phyloP scores from a whole-genome alignment of 1,140 invertebrate genomes.

The Kradibia gibbosae region DNA sequence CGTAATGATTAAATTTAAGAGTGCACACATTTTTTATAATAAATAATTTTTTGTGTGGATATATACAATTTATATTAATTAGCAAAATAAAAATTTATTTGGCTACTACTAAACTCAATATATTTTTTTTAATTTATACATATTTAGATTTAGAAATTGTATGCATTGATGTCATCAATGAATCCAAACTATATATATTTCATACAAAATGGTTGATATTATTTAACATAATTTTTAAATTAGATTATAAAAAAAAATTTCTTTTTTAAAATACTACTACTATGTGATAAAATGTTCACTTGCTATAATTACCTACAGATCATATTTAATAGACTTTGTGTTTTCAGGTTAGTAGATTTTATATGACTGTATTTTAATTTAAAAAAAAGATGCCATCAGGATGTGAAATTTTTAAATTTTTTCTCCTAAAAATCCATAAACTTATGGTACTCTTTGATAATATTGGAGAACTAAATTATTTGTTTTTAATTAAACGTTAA shows the following conservation, averaged over 20 bases:
- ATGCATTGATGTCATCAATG: constrained; percentile 46
- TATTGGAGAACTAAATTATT: too few species aligned
- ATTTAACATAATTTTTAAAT: constrained; percentile 16
- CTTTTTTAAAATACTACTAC: neutral
- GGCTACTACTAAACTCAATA: too few species aligned
- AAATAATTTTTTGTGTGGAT: constrained; percentile 7
- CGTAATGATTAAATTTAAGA: constrained; percentile 10
- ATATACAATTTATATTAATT: too few species aligned
- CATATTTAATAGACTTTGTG: constrained; percentile 8
- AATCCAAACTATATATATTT: constrained; percentile 35
- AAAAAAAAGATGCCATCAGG: neutral
- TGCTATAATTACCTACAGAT: constrained; percentile 20
- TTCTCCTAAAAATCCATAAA: too few species aligned
- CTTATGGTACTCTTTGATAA: too few species aligned
- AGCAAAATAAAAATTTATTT: too few species aligned
- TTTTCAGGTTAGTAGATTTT: constrained; percentile 44
- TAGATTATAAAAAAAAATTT: too few species aligned
- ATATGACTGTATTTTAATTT: constrained; percentile 17
- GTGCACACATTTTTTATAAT: constrained; percentile 17
- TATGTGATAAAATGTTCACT: constrained; percentile 24
- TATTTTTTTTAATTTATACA: too few species aligned
- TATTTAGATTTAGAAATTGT: constrained; percentile 43
- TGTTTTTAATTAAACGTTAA: too few species aligned
- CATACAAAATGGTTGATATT: constrained; percentile 25
- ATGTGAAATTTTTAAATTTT: neutral